Evolutionary conservation across 2,797 vertebrate genomes (phyloP), one percentile per base, ranked within the genome.

Genomic region (Cryptoblepharus egeriae): DNA sequence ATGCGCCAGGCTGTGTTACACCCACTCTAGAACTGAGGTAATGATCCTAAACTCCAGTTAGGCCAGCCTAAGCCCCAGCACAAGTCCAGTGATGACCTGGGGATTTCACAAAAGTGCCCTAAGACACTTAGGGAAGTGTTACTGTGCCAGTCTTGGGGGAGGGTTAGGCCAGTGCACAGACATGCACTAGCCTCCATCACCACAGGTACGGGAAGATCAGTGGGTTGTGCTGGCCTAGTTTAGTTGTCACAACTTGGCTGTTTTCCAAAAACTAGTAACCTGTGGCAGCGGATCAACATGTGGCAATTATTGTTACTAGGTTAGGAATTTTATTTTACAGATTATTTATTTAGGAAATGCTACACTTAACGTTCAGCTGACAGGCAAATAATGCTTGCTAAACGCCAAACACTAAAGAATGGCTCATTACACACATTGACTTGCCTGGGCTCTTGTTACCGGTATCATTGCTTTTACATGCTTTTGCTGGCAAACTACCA

Each of bases 401-500:
- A 76, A 68, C 80, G 88, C 89, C 78, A 90, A 88, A 91, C 88
- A 92, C 90, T 75, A 92, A 91, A 90, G 85, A 91, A 88, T 75
- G 92, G 92, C 92, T 93, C 93, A 94, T 90, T 30, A 81, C 26
- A 80, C 89, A 79, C 87, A 83, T 91, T 90, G 79, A 86, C 52
- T 83, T 94, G 91, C 94, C 95, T 94, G 90, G 90, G 79, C 93
- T 81, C 77, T 92, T 88, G 89, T 80, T 75, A 79, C 57, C 84
- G 81, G 88, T 72, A 71, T 89, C 88, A 76, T 81, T 88, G n/a
- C n/a, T n/a, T n/a, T n/a, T n/a, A 86, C 73, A 22, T 95, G 95
- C 90, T 95, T 94, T 94, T 93, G 85, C 90, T 95, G 95, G 95
- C 94, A 89, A 78, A 20, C 11, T 28, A 88, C 89, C 93, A 88